Base-by-base conservation (phyloP, 2,113 vertebrate genomes). In the Athene noctua region DNA sequence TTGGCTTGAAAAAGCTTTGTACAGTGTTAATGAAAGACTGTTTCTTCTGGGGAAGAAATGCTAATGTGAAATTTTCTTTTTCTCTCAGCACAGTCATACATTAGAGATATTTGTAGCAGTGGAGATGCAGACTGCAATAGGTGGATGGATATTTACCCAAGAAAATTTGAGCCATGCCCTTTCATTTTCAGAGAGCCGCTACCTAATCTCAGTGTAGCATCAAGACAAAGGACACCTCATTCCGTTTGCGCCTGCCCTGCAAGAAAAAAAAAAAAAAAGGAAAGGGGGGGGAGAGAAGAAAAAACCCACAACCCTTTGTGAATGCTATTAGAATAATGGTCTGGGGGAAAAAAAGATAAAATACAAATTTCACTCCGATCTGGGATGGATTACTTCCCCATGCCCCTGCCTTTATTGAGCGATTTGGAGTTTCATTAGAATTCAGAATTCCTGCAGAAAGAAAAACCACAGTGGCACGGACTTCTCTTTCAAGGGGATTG, bases 361-460 rank as follows among this genome's bases (percentile, higher is more conserved):
- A 98, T 98, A 98, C 96, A 98, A 97, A 98, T 98, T 98, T 98
- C 96, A 68, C 97, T 98, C 96, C 84, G 88, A 97, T 98, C 97
- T 97, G 97, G 92, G 67, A 86, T 98, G 98, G 98, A 98, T 98
- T 98, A 98, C 97, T 96, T 98, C 97, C 96, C 96, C 91, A 91
- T 97, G 98, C 98, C 97, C 98, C 96, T 96, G 98, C 97, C 96
- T 98, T 98, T 98, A 98, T 98, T 98, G 98, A 98, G 97, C 86
- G 96, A 98, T 98, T 98, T 98, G 97, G 97, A 98, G 98, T 98
- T 98, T 98, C 98, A 98, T 99, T 99, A 98, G 98, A 98, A 98
- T 98, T 98, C 98, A 98, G 96, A 97, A 98, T 98, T 98, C 97
- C 97, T 97, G 96, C 96, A 95, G 97, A 98, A 98, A 98, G 97